These are phyloP conservation scores for Tragelaphus oryx DNA, from an alignment of 2,797 vertebrate genomes.

Conservation along the genomic window DNA sequence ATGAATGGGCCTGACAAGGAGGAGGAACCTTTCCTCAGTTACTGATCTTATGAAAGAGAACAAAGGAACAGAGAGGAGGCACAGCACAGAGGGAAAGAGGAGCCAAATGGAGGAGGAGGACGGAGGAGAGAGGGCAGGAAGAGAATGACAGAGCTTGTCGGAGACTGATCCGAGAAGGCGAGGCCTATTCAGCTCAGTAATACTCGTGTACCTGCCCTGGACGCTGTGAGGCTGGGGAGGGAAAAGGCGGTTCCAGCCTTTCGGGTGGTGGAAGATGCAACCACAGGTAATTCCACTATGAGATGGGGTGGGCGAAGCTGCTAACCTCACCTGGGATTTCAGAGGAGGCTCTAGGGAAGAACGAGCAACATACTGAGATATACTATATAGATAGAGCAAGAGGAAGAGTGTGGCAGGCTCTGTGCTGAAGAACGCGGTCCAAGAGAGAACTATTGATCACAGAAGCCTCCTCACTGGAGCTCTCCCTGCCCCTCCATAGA, in stretches of 20 bases:
- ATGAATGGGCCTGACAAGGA: not conserved
- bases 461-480: not conserved
- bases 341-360: not conserved
- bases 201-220: too few species aligned
- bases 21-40: not conserved
- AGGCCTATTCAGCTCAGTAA: not conserved
- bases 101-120: not conserved
- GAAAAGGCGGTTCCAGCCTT: rapidly evolving
- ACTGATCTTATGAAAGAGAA: not conserved
- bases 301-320: not conserved
- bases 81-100: not conserved
- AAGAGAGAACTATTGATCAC: not conserved
- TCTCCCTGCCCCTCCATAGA: not conserved
- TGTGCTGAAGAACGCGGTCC: not conserved
- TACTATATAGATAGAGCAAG: rapidly evolving
- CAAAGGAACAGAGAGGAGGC: not conserved
- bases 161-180: not conserved
- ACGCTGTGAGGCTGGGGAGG: not conserved
- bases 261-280: not conserved
- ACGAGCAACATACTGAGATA: not conserved
- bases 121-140: not conserved
- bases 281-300: not conserved
- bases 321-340: not conserved
- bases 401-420: not conserved
- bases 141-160: not conserved